Conservation (phyloP, 2,888 invertebrate species). For the Ennomos quercinarius region DNA sequence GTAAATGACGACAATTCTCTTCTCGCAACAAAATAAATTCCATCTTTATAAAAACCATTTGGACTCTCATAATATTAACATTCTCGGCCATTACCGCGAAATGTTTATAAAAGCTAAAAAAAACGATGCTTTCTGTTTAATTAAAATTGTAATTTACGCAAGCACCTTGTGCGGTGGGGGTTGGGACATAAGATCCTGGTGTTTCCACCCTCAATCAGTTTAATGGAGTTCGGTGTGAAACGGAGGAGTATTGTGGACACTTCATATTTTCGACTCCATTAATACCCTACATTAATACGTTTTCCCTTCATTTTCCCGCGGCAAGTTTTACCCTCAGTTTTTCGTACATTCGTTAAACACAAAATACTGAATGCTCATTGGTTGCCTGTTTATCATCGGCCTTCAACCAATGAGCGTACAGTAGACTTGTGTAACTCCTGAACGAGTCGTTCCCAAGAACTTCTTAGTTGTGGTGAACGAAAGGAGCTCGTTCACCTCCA, state of each 20-base stretch:
- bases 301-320: no score
- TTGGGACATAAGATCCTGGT: conserved; percentile 60
- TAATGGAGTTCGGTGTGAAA: conserved; percentile 74
- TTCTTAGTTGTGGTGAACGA: no score
- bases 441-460: no score
- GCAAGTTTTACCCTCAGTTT: no score
- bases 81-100: conserved; percentile 6
- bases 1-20: no score
- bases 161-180: conserved; percentile 33
- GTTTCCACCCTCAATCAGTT: conserved; percentile 74
- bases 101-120: conserved; percentile 27
- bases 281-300: no score
- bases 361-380: no score
- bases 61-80: conserved; percentile 13
- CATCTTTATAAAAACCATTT: neutral
- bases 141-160: conserved; percentile 47
- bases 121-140: conserved; percentile 36
- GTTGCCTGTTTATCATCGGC: no score
- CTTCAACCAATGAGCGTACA: no score
- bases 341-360: no score
- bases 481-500: no score
- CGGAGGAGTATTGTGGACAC: conserved; percentile 43
- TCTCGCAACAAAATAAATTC: neutral
- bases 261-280: conserved; percentile 6
- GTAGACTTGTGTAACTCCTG: no score